Evolutionary conservation across 2,113 vertebrate genomes (phyloP).

Genomic region (Varanus komodoensis): DNA sequence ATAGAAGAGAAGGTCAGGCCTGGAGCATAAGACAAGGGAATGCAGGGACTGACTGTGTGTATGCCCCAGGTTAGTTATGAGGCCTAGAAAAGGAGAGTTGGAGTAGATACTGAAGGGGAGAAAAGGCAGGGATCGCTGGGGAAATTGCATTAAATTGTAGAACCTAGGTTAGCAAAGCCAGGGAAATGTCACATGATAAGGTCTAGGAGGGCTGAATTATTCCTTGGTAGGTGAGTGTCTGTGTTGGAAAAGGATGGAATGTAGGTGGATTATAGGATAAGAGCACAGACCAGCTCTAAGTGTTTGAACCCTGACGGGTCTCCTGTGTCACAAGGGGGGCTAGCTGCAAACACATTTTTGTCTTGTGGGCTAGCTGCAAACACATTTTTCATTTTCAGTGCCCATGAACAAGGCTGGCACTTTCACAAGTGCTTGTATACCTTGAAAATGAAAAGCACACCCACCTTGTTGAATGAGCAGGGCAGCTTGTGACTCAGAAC

Average conservation of each 20-base stretch:
- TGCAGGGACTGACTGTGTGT: neutral
- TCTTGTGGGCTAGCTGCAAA: conserved; percentile 43
- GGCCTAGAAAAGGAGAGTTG: neutral
- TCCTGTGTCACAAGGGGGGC: conserved; percentile 22
- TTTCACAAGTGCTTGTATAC: conserved; percentile 65
- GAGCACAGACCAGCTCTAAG: neutral
- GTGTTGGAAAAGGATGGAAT: neutral
- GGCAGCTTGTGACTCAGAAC: conserved; percentile 78
- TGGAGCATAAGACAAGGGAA: neutral
- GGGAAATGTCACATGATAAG: neutral
- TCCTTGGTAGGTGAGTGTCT: neutral
- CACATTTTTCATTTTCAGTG: conserved; percentile 45
- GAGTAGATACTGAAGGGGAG: neutral
- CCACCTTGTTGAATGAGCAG: conserved; percentile 58
- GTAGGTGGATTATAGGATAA: accelerated
- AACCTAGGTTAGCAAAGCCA: neutral
- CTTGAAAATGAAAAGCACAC: conserved; percentile 71
- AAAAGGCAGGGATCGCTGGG: neutral
- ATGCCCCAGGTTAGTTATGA: neutral
- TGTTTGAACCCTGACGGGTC: neutral
- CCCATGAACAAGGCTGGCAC: conserved; percentile 59
- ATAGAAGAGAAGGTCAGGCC: neutral
- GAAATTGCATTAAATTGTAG: neutral
- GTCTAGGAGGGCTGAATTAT: neutral
- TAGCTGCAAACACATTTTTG: conserved; percentile 44